Percentiles rank a stretch among this genome's conserved stretches.
phyloP scores from a whole-genome alignment of 2,113 vertebrate genomes.

The Origma solitaria region DNA sequence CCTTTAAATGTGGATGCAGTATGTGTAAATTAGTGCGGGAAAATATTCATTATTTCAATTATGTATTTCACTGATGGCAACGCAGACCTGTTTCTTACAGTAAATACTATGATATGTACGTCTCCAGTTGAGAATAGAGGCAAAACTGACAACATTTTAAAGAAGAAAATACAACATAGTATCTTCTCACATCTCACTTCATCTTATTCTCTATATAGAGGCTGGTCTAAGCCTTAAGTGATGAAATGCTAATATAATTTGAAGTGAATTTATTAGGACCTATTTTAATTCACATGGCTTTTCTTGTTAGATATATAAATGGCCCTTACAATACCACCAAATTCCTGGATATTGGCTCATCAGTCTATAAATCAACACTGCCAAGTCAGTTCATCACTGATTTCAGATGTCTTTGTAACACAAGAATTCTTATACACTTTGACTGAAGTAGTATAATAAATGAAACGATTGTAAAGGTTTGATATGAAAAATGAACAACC shows the following conservation, averaged over 20 bases:
- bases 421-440: neutral
- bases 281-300: neutral
- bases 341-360: neutral
- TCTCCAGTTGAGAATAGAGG: neutral
- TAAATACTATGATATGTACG: neutral
- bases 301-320: neutral
- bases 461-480: neutral
- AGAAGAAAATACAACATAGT: neutral
- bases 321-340: neutral
- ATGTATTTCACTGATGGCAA: neutral
- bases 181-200: neutral
- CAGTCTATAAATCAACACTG: neutral
- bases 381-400: neutral
- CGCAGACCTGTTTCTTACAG: neutral
- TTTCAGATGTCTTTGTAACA: neutral
- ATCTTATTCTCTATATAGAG: neutral
- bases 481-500: neutral
- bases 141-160: neutral
- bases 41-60: neutral
- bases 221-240: neutral
- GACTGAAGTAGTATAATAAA: neutral
- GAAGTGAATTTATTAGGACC: neutral
- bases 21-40: neutral
- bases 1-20: neutral
- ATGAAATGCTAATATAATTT: neutral